Base-by-base conservation (phyloP, 2,113 vertebrate species). In the Oreochromis aureus region DNA sequence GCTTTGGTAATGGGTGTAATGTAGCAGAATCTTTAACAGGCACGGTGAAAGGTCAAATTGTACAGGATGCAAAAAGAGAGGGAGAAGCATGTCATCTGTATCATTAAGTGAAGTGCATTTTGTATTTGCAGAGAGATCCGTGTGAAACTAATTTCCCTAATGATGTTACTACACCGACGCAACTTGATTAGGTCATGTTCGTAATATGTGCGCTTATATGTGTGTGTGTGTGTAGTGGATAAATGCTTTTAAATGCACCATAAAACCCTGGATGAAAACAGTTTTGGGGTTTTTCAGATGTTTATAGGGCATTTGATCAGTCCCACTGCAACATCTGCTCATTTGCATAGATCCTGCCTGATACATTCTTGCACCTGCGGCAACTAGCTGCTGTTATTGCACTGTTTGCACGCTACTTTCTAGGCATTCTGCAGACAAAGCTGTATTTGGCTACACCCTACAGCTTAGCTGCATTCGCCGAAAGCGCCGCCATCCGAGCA, bases 311-410 rank as follows among this genome's bases (percentile, higher is more conserved):
- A 82, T 92, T 87, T 88, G 93, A 90, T 88, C 82, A 82, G 83
- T 85, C 87, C 81, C 54, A 22, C 84, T 73, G 83, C 89, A 91
- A 92, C 95, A 93, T 94, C 93, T 95, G 95, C 89, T 95, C 90
- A 94, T 95, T 94, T 94, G 86, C 93, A 94, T 92, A 82, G 58
- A 63, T 81, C 84, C 66, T 44, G 88, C 34, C 91, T 80, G 84
- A 88, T 89, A 87, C 15, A 80, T 89, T 81, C 83, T 69, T 79
- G 88, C 94, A 93, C 93, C 93, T 93, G 94, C 86, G 82, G 92
- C 91, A 66, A 83, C 91, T 44, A 6, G 73, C 82, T 88, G 76
- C 85, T 87, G 22, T 88, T 78, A 86, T 58, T 69, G 84, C 90
- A 27, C 59, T 48, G 87, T 89, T 89, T 86, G 71, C 71, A 81